Conservation (phyloP, 2,113 vertebrate genomes). For the Campylomormyrus tamandua region DNA sequence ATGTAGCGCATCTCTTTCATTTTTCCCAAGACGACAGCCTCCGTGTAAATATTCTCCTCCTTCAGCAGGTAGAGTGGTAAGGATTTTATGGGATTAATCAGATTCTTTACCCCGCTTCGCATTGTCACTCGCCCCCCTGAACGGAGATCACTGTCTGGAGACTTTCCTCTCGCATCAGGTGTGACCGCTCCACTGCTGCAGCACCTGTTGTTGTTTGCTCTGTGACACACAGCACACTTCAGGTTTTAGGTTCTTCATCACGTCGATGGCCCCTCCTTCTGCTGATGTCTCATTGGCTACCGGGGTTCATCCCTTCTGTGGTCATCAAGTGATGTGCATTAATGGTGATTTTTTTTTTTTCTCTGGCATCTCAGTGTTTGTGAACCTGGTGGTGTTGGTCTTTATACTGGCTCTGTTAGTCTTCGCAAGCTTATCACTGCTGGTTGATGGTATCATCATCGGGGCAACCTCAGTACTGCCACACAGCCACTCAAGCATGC, state of each 20-base stretch:
- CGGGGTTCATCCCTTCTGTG: not conserved
- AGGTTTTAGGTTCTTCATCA: not conserved
- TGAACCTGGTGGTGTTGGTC: not conserved
- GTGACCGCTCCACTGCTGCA: not conserved
- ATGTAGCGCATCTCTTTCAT: not conserved
- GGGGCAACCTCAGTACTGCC: not conserved
- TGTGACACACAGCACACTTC: not conserved
- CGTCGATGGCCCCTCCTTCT: not conserved
- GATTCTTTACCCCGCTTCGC: not conserved
- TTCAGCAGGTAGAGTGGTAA: not conserved
- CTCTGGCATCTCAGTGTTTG: not conserved
- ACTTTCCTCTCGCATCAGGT: not conserved
- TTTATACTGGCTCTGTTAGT: not conserved
- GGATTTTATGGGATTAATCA: not conserved
- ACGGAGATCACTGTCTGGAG: too few relatives aligned
- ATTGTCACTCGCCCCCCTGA: not conserved
- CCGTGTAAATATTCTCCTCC: not conserved
- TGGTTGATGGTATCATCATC: not conserved
- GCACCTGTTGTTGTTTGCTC: not conserved
- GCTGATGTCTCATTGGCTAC: not conserved
- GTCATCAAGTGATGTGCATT: not conserved
- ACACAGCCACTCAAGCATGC: not conserved
- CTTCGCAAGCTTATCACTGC: not conserved
- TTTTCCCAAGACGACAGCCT: not conserved
- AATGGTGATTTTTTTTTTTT: not conserved